Conservation (phyloP, 2,797 vertebrate species). For the Malacoraja senta region DNA sequence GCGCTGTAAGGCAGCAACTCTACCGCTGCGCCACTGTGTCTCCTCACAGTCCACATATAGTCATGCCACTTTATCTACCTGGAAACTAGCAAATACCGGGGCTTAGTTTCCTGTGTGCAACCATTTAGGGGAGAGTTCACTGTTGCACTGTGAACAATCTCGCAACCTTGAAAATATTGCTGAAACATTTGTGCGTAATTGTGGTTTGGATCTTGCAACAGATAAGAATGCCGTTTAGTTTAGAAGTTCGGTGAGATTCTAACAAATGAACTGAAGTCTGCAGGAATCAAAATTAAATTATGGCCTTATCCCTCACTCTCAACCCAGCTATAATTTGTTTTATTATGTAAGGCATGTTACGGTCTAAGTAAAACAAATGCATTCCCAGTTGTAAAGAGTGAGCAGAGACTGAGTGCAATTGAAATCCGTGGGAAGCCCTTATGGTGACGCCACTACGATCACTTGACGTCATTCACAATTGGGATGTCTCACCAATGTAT, state of each 20-base stretch:
- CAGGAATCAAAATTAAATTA: not conserved
- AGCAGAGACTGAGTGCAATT: not conserved
- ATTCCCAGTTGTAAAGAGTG: not conserved
- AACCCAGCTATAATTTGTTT: conserved; percentile 18
- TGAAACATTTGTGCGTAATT: not conserved
- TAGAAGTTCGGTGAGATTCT: not conserved
- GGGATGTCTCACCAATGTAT: not conserved
- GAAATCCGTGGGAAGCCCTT: not conserved
- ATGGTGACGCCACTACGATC: not conserved
- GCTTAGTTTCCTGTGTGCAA: not conserved
- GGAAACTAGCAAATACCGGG: too few species aligned
- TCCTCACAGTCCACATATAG: not conserved
- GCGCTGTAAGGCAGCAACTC: too few species aligned
- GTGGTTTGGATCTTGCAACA: not conserved
- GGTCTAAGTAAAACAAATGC: not conserved
- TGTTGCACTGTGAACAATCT: not conserved
- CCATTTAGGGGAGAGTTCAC: not conserved
- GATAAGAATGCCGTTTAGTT: not conserved
- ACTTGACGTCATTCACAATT: not conserved
- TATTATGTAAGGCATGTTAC: not conserved
- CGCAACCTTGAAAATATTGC: not conserved
- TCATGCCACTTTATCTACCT: not conserved
- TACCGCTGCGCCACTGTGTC: too few species aligned
- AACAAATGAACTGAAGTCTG: not conserved
- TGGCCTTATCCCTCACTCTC: not conserved